A percentile compares a stretch with the other conserved stretches of the same genome.
phyloP scores from a whole-genome alignment of 1,140 invertebrate genomes.

The Amphibalanus amphitrite region DNA sequence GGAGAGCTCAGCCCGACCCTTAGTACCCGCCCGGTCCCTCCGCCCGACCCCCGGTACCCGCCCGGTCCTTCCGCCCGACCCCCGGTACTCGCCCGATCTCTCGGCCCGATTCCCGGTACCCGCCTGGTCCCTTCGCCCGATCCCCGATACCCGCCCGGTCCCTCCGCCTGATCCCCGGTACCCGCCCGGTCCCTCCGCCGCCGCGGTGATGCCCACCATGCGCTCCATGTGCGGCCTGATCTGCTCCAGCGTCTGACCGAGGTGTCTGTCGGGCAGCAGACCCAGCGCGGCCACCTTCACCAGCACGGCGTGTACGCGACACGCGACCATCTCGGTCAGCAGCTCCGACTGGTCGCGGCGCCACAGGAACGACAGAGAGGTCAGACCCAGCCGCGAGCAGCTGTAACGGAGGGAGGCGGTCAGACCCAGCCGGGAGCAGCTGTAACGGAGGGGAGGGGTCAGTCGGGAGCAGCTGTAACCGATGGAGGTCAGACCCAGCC shows the following conservation, averaged over 20 bases:
- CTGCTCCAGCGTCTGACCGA: slow-evolving; percentile 68
- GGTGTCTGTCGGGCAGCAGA: slow-evolving; percentile 62
- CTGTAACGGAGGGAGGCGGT: slow-evolving; percentile 30
- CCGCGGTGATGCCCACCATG: too few relatives aligned
- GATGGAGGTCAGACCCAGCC: slow-evolving; percentile 73
- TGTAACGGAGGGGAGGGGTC: too few relatives aligned
- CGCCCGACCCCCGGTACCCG: background rate
- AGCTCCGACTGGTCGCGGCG: slow-evolving; percentile 80
- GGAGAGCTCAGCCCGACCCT: too few relatives aligned
- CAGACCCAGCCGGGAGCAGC: slow-evolving; percentile 6
- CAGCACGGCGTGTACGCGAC: slow-evolving; percentile 76
- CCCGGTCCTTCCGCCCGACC: background rate
- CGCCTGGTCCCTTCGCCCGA: too few relatives aligned
- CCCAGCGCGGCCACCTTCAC: slow-evolving; percentile 92
- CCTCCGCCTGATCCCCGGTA: too few relatives aligned
- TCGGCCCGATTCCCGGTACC: too few relatives aligned
- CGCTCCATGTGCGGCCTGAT: slow-evolving; percentile 66
- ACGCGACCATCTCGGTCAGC: slow-evolving; percentile 92
- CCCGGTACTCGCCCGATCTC: too few relatives aligned
- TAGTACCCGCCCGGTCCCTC: too few relatives aligned
- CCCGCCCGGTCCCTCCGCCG: too few relatives aligned
- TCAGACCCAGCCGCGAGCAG: slow-evolving; percentile 71
- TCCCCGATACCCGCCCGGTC: too few relatives aligned
- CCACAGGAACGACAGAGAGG: slow-evolving; percentile 84
- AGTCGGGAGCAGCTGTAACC: too few relatives aligned